These are phyloP conservation scores for Eurytoma adleriae DNA, from an alignment of 2,888 invertebrate species.

Conservation along the genomic window DNA sequence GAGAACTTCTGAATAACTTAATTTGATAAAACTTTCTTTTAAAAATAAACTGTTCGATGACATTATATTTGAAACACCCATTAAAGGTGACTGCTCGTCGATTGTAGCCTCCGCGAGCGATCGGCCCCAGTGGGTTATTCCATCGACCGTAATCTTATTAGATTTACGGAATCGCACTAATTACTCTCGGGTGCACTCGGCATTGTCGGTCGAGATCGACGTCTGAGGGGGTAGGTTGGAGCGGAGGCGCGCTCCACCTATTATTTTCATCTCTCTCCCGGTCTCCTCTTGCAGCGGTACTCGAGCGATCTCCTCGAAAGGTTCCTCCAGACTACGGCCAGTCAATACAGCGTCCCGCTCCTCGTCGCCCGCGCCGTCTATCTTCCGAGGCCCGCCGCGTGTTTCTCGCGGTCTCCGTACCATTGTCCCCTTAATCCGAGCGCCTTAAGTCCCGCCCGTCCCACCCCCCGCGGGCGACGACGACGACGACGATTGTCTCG, in stretches of 20 bases:
- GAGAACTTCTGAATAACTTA: too few species aligned
- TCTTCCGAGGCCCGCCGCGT: constrained; percentile 26
- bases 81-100: too few species aligned
- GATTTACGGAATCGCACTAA: constrained; percentile 1
- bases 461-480: background rate
- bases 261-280: constrained; percentile 30
- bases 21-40: too few species aligned
- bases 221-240: too few species aligned
- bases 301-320: constrained; percentile 3
- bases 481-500: constrained; percentile 51
- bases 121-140: background rate
- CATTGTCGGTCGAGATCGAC: background rate
- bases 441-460: constrained; percentile 33
- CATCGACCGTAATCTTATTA: background rate
- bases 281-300: background rate
- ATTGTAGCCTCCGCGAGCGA: too few species aligned
- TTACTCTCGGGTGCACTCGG: background rate
- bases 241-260: background rate
- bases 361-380: constrained; percentile 11
- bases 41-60: too few species aligned
- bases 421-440: constrained; percentile 56
- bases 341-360: constrained; percentile 26
- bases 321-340: constrained; percentile 8
- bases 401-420: constrained; percentile 33
- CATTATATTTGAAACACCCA: too few species aligned